Conservation (phyloP, 37 sponge, comb jelly and placozoan species). For the Aphrocallistes beatrix region DNA sequence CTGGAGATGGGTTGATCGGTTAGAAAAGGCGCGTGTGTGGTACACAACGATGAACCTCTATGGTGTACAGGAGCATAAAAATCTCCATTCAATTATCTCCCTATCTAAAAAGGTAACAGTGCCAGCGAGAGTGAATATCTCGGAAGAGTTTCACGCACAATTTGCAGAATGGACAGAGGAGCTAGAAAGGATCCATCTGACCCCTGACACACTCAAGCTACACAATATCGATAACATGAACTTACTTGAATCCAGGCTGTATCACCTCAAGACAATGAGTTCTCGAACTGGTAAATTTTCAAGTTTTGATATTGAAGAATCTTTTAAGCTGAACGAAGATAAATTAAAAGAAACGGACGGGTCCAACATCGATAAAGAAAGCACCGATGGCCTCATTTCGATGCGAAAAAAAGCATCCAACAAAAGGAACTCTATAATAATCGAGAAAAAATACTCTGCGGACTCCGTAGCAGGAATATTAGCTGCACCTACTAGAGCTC, state of each 20-base stretch:
- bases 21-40: background rate
- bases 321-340: too few species aligned
- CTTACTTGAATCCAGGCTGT: background rate
- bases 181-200: background rate
- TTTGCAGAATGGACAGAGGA: background rate
- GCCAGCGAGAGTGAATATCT: background rate
- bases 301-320: too few species aligned
- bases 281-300: background rate
- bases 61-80: background rate
- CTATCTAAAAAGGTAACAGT: background rate
- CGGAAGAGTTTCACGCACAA: background rate
- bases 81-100: background rate
- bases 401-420: too few species aligned
- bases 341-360: too few species aligned
- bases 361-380: too few species aligned
- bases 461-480: too few species aligned
- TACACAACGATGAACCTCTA: background rate
- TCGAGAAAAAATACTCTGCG: too few species aligned
- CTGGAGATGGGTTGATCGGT: background rate
- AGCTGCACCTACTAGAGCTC: too few species aligned
- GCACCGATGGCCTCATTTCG: too few species aligned
- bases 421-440: too few species aligned
- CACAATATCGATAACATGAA: background rate
- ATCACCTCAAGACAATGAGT: background rate
- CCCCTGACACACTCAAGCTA: background rate